Conservation (phyloP, 2,888 invertebrate genomes). For the Apantesis nais region DNA sequence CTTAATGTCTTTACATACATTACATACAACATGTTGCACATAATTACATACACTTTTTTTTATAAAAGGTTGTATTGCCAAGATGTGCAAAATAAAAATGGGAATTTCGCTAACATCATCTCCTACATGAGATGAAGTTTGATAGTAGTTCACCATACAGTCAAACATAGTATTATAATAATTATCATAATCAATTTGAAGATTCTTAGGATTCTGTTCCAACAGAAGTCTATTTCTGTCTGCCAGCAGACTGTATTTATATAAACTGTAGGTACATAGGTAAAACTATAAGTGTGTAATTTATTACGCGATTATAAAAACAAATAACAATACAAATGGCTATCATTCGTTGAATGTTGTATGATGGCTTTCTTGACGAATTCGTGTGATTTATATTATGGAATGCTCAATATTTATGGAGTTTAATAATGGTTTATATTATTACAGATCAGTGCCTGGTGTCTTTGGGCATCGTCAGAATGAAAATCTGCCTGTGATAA, state of each 20-base stretch:
- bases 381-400: too few relatives aligned
- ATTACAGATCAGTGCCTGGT: constrained; percentile 93
- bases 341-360: neutral
- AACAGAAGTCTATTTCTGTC: neutral
- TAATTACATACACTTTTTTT: constrained; percentile 67
- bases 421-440: constrained; percentile 4
- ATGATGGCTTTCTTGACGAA: too few relatives aligned
- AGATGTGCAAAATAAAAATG: constrained; percentile 75
- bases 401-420: neutral
- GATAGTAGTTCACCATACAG: constrained; percentile 81
- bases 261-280: neutral
- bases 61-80: constrained; percentile 70
- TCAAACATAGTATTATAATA: neutral
- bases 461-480: constrained; percentile 98
- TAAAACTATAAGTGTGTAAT: neutral
- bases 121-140: constrained; percentile 75
- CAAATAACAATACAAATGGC: neutral
- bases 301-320: neutral
- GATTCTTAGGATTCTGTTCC: constrained; percentile 7
- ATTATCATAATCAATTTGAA: constrained; percentile 22
- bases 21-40: too few relatives aligned
- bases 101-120: constrained; percentile 82
- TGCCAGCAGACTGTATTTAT: neutral
- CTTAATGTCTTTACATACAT: too few relatives aligned
- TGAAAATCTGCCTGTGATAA: constrained; percentile 96